Evolutionary conservation across 2,888 invertebrate genomes (phyloP).

Genomic region (Thera obeliscata): DNA sequence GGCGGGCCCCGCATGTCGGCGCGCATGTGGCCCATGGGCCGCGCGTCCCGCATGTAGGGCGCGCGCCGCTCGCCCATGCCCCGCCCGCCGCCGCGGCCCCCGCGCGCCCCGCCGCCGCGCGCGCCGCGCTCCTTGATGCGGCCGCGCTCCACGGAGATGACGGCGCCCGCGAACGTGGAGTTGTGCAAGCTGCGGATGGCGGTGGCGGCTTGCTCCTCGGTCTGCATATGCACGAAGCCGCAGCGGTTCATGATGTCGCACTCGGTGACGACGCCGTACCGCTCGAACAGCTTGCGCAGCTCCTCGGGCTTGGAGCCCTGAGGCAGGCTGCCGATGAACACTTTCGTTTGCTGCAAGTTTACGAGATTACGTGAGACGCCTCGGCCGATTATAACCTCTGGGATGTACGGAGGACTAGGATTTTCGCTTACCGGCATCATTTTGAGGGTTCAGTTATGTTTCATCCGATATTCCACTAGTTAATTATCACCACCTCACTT

Average conservation of each 20-base stretch:
- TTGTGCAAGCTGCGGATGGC: slow-evolving; percentile 93
- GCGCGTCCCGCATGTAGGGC: slow-evolving; percentile 65
- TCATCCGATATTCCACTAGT: slow-evolving; percentile 21
- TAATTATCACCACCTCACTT: slow-evolving; percentile 27
- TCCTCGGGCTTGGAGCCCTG: slow-evolving; percentile 93
- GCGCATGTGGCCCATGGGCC: slow-evolving; percentile 64
- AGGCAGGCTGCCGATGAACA: slow-evolving; percentile 97
- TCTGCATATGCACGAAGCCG: slow-evolving; percentile 96
- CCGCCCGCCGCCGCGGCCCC: slow-evolving; percentile 73
- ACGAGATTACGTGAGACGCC: slow-evolving; percentile 31
- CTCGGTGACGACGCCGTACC: slow-evolving; percentile 94
- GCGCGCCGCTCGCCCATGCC: slow-evolving; percentile 62
- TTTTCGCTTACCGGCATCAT: slow-evolving; percentile 77
- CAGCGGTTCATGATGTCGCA: slow-evolving; percentile 98
- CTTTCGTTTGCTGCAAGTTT: slow-evolving; percentile 89
- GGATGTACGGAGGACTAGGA: background rate
- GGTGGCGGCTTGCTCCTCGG: slow-evolving; percentile 91
- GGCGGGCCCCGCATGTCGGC: slow-evolving; percentile 55
- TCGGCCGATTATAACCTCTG: background rate
- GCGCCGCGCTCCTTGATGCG: slow-evolving; percentile 89
- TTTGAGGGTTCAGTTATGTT: slow-evolving; percentile 32
- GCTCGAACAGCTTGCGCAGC: slow-evolving; percentile 91
- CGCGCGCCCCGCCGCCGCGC: slow-evolving; percentile 81
- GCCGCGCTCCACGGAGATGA: slow-evolving; percentile 93
- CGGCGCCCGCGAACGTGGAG: slow-evolving; percentile 91